Evolutionary conservation across 1,140 invertebrate genomes (phyloP), one percentile per base, ranked within the genome.

Genomic region (Grapholita molesta): DNA sequence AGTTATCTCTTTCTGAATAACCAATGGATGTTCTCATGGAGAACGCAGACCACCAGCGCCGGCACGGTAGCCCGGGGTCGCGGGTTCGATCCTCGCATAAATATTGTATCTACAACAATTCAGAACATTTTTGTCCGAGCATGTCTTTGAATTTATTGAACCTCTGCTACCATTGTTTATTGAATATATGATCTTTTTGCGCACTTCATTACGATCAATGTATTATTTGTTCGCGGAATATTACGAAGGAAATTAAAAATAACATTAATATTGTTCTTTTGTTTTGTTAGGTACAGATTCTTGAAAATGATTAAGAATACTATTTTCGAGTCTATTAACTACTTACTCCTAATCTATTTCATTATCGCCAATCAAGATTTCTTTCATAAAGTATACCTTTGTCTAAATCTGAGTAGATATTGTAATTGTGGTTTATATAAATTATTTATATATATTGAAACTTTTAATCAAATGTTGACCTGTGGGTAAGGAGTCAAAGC

Each of bases 91-190:
- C 68, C 72, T 32, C 74, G 72, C 79, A 85, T 85, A 84, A 84
- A 84, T 84, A 84, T 77, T 72, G 67, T 66, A 64, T 72, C 80
- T 80, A 80, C 82, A 80, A 83, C 76, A 80, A 77, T 75, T 61
- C 78, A 70, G 79, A 73, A 80, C 75, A 83, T 82, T 85, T 85
- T 79, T 76, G 78, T 81, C 71, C 68, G 73, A 67, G 75, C 71
- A 70, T 75, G 67, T 69, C 76, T 71, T 69, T 72, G 71, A 81
- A 85, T 83, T 83, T 85, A 85, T 85, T 85, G 83, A 73, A 78
- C 77, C 75, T 75, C 67, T 70, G 72, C 79, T 78, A 82, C 79
- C 76, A 82, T 84, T 82, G 80, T 84, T 76, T 61, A 61, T 61
- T 28, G n/a, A 57, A 61, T 61, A 61, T 61, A 61, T 61, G 55